Evolutionary conservation across 2,113 vertebrate genomes (phyloP).

Genomic region (Vulpes ferrilata): DNA sequence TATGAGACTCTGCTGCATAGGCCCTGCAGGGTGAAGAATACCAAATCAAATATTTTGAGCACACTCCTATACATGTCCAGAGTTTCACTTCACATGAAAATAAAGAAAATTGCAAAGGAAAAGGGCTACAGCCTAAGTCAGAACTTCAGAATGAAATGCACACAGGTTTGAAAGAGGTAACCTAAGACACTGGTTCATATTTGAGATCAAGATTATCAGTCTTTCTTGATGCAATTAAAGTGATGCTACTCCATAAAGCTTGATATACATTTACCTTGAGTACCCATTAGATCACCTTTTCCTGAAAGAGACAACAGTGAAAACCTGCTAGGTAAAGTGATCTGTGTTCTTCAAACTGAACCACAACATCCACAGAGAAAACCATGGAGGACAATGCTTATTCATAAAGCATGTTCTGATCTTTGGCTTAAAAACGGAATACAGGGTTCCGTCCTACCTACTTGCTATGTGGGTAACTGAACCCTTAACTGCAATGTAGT

Average conservation of each 20-base stretch:
- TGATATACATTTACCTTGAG: not conserved
- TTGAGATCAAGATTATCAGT: not conserved
- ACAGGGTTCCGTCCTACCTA: not conserved
- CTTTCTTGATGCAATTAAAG: conserved; percentile 24
- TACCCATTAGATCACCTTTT: not conserved
- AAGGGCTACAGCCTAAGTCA: not conserved
- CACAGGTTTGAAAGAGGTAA: not conserved
- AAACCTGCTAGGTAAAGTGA: not conserved
- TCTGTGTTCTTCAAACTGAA: not conserved
- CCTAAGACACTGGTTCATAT: not conserved
- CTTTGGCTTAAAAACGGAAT: not conserved
- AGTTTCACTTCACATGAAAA: conserved; percentile 36
- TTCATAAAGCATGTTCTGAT: not conserved
- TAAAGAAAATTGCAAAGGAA: conserved; percentile 56
- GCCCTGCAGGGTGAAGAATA: conserved; percentile 13
- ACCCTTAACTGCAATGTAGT: not conserved
- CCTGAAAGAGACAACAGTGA: not conserved
- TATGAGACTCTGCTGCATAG: conserved; percentile 26
- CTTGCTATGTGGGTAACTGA: not conserved
- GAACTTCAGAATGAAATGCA: not conserved
- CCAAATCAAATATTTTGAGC: conserved; percentile 72
- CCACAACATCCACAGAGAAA: not conserved
- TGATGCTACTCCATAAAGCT: not conserved
- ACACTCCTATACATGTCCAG: not conserved
- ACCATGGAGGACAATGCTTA: not conserved